Conservation (phyloP, 2,113 vertebrate genomes). For the Gallinago undulata region DNA sequence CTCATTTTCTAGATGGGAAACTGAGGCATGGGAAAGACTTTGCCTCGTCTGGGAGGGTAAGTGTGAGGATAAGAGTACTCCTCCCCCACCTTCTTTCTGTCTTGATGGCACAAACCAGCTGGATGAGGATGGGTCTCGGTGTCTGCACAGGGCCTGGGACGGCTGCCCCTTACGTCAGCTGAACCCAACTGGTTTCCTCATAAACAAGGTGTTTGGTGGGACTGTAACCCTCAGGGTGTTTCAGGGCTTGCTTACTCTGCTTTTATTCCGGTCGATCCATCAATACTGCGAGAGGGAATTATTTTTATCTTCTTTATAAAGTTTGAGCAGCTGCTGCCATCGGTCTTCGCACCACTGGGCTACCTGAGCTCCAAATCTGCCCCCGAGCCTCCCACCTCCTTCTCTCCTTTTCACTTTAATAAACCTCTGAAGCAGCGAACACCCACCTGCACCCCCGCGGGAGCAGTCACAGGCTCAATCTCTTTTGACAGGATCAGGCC, state of each 20-base stretch:
- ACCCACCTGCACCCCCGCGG: not conserved
- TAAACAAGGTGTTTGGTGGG: rapidly evolving
- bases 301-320: not conserved
- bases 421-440: not conserved
- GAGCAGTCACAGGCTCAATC: not conserved
- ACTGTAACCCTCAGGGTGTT: not conserved
- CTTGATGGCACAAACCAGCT: not conserved
- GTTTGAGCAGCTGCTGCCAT: not conserved
- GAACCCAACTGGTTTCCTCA: not conserved
- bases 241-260: not conserved
- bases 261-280: not conserved
- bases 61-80: not conserved
- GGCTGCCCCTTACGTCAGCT: not conserved
- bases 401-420: not conserved
- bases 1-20: not conserved
- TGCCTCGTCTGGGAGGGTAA: not conserved
- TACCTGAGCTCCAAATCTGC: not conserved
- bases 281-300: not conserved
- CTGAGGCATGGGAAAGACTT: not conserved
- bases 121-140: not conserved
- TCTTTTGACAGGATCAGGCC: not conserved
- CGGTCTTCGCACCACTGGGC: not conserved
- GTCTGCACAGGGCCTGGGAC: not conserved
- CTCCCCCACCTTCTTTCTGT: not conserved
- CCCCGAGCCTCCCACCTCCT: rapidly evolving